Base-by-base conservation (phyloP, 2,113 vertebrate genomes). In the Chloebia gouldiae region DNA sequence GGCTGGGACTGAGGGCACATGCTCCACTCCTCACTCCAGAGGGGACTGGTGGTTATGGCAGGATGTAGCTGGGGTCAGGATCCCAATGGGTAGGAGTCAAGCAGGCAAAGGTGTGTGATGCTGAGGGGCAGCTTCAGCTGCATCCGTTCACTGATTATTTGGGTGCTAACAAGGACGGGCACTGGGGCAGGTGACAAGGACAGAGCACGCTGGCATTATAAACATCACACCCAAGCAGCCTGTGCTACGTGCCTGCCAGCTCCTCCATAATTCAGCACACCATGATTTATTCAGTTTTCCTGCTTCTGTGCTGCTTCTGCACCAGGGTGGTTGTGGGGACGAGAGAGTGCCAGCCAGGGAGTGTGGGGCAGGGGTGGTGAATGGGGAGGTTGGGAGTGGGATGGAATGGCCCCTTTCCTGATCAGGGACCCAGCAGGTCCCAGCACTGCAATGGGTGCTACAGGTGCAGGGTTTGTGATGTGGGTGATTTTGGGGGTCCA, bases 201-300 rank as follows among this genome's bases (percentile, higher is more conserved):
- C 53, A 19, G 22, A 2, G 37, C 1, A 1, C 2, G 4, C 6
- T n/a, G 70, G 50, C 39, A 11, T n/a, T 18, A 6, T 28, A 21
- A 9, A 66, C 39, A 9, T 33, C 39, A 3, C 3, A 0, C 54
- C 64, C 20, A 3, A 3, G 0, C 1, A 5, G 71, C 23, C 9
- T 40, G 42, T 21, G 92, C 88, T 92, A 57, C 39, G 88, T 84
- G 93, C 78, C 57, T 31, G 83, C 27, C 78, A 17, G 59, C 50
- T 93, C 78, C 77, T 96, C 86, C 78, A 77, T 86, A 73, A 76
- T 92, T 95, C 71, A 94, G 68, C 53, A 28, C 37, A 4, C 25
- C 27, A 60, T 96, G 39, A 93, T 89, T 97, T 96, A 96, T 97
- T 95, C 86, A 86, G 39, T 33, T 50, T 30, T 23, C 11, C 66